Conservation (phyloP, 2,797 vertebrate genomes). For the Rhabdophis nuchalis region DNA sequence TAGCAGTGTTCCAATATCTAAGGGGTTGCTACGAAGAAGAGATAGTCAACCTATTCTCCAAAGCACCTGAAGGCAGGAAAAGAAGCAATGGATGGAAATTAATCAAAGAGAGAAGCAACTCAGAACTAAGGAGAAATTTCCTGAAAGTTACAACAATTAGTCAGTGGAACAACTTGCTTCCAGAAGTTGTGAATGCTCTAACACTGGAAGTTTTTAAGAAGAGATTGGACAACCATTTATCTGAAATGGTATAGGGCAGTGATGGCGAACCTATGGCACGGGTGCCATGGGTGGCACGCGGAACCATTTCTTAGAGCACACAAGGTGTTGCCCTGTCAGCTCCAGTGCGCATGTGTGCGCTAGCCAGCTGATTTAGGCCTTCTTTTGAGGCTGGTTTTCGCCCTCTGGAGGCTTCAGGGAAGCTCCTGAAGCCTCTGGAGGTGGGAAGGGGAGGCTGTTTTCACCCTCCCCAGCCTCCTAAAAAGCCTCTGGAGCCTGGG, state of each 20-base stretch:
- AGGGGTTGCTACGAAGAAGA: background rate
- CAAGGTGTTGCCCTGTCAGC: no score
- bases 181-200: background rate
- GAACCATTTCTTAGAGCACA: no score
- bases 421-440: no score
- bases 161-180: background rate
- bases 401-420: no score
- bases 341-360: no score
- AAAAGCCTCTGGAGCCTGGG: no score
- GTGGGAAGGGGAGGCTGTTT: no score
- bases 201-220: background rate
- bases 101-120: background rate
- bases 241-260: background rate
- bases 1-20: background rate
- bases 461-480: no score
- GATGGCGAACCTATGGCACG: no score
- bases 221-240: background rate
- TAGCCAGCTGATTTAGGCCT: no score
- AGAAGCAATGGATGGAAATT: background rate
- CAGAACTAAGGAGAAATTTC: background rate
- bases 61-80: background rate
- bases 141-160: background rate
- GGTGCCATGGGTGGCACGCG: no score
- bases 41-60: background rate
- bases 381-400: no score